These are phyloP conservation scores for Ferrisia virgata DNA, from an alignment of 2,888 invertebrate species.

Conservation along the genomic window DNA sequence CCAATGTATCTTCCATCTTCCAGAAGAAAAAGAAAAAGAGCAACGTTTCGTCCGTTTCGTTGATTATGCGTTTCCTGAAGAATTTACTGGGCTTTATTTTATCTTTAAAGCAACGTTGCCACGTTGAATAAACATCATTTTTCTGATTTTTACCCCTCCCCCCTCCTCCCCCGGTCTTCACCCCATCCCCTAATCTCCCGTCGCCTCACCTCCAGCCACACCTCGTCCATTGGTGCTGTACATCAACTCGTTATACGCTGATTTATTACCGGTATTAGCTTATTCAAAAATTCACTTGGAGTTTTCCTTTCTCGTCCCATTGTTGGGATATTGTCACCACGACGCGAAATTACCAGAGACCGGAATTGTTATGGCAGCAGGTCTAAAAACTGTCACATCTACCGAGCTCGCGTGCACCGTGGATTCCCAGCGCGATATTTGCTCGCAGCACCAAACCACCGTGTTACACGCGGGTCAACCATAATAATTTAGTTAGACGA, in stretches of 20 bases:
- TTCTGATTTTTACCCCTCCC: too few relatives aligned
- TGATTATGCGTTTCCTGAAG: conserved; percentile 35
- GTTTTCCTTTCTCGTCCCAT: neutral
- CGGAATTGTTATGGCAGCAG: neutral
- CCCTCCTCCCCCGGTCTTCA: too few relatives aligned
- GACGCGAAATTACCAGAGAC: neutral
- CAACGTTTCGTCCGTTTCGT: conserved; percentile 42
- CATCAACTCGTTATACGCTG: neutral
- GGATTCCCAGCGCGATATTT: neutral
- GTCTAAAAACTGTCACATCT: neutral
- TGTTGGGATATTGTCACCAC: neutral
- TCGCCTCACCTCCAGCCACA: too few relatives aligned
- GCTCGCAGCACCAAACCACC: neutral
- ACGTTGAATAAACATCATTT: conserved; percentile 11
- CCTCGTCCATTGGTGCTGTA: too few relatives aligned
- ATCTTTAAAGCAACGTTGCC: conserved; percentile 22
- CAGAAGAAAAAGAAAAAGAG: conserved; percentile 31
- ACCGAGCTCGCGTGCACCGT: neutral
- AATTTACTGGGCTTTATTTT: conserved; percentile 29
- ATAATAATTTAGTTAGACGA: neutral
- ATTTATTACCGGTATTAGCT: conserved; percentile 15
- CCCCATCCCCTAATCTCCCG: too few relatives aligned
- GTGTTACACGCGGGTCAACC: neutral
- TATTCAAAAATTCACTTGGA: neutral
- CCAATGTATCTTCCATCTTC: conserved; percentile 26